Percentiles rank a stretch among this genome's conserved stretches.
phyloP scores from a whole-genome alignment of 37 sponge, comb jelly and placozoan genomes.

The Oopsacas minuta region DNA sequence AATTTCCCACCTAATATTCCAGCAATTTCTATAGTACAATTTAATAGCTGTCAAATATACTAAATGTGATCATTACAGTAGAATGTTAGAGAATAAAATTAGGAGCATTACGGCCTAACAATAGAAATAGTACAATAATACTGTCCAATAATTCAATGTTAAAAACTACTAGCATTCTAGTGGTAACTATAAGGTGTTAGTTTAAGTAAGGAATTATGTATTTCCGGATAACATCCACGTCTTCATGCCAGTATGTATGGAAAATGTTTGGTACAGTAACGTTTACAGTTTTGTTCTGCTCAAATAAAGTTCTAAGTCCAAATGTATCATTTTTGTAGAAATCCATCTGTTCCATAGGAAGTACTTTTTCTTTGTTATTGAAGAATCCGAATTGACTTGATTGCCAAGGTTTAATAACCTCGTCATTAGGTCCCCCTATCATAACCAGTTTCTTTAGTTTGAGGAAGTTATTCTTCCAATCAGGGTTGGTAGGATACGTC shows the following conservation, averaged over 20 bases:
- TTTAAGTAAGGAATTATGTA: conserved; percentile 48
- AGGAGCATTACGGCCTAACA: too few relatives aligned
- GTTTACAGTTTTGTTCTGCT: conserved; percentile 10
- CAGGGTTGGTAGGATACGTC: conserved; percentile 26
- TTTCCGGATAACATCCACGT: conserved; percentile 37
- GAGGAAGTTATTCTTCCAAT: conserved; percentile 47
- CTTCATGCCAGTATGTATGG: conserved; percentile 50
- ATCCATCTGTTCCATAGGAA: conserved; percentile 20
- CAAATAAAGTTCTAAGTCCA: conserved; percentile 48
- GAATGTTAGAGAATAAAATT: too few relatives aligned
- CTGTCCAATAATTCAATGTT: too few relatives aligned
- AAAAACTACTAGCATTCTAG: background rate
- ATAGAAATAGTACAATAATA: too few relatives aligned
- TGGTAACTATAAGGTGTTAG: background rate
- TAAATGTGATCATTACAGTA: too few relatives aligned
- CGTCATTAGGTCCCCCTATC: conserved; percentile 88
- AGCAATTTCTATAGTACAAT: too few relatives aligned
- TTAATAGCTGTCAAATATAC: too few relatives aligned
- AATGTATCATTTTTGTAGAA: conserved; percentile 45
- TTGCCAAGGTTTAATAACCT: conserved; percentile 92
- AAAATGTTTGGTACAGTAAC: conserved; percentile 33
- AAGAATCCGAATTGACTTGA: conserved; percentile 80
- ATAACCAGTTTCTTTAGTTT: conserved; percentile 45
- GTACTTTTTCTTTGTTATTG: conserved; percentile 27
- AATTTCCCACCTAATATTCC: too few relatives aligned